Evolutionary conservation across 1,140 invertebrate species (phyloP), one percentile per base, ranked within the genome.

Genomic region (Eriocheir sinensis): DNA sequence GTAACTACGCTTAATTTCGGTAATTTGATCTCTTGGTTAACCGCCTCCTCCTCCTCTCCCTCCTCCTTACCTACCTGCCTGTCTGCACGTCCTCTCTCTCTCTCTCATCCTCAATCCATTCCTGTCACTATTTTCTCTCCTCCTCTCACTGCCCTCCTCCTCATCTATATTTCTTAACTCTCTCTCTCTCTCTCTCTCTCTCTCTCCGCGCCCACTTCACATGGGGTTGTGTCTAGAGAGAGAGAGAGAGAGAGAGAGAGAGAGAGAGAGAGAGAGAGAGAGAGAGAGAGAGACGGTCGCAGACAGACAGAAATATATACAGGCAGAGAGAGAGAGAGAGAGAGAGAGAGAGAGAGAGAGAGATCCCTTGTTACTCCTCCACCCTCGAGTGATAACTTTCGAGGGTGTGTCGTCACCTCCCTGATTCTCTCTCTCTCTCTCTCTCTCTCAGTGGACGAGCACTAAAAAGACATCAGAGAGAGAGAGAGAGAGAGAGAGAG

Each of bases 11-110:
- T 72, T 72, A 21, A 72, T 72, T 72, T 72, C 60, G 2, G 60
- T 72, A 72, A 72, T 72, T 72, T n/a, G 60, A 72, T 72, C 60
- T 72, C 60, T 72, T 72, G 60, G 60, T 72, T 72, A 72, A 72
- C 60, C 60, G 60, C 27, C 60, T 27, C 60, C 60, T 72, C 60
- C 60, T 72, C 60, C 60, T 72, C 60, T n/a, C n/a, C 27, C 60
- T 72, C 9, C 27, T n/a, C 60, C 60, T 72, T 21, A n/a, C n/a
- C n/a, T 21, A n/a, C n/a, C 60, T n/a, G 27, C 27, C 60, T n/a
- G 27, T 21, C 60, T n/a, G 6, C 60, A 72, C 60, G 21, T 3
- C 21, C 53, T 60, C 53, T 21, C 53, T 60, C 27, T 60, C 53
- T 60, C 53, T 21, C 53, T 60, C 53, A 60, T 53, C 48, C 48